phyloP scores from a whole-genome alignment of 2,113 vertebrate genomes.

The Ploceus nigricollis region DNA sequence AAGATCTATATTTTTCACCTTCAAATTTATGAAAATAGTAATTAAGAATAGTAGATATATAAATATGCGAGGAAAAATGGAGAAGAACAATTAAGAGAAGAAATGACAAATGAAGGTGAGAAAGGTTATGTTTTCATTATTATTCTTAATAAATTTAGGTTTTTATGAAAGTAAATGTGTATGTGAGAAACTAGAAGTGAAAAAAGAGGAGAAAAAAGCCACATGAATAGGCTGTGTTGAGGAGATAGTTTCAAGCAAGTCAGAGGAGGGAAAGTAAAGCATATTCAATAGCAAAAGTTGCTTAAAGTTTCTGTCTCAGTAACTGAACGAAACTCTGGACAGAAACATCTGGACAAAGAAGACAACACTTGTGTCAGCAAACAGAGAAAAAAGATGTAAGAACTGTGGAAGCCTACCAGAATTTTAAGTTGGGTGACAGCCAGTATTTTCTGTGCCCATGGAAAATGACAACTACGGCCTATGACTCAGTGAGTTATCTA shows the following conservation, averaged over 20 bases:
- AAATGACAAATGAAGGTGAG: neutral
- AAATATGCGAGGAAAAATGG: neutral
- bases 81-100: neutral
- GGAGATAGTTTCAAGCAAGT: neutral
- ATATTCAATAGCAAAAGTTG: neutral
- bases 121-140: neutral
- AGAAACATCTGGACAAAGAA: neutral
- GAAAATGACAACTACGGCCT: neutral
- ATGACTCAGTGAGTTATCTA: neutral
- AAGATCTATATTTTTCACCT: neutral
- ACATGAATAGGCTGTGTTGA: neutral
- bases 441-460: neutral
- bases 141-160: neutral
- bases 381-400: neutral
- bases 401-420: neutral
- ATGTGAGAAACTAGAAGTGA: neutral
- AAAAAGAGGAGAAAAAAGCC: neutral
- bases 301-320: neutral
- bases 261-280: neutral
- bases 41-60: neutral
- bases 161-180: neutral
- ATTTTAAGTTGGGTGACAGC: neutral
- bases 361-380: neutral
- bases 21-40: neutral
- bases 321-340: neutral